Base-by-base conservation (phyloP, 2,888 invertebrate species). In the Sinelater perroti region DNA sequence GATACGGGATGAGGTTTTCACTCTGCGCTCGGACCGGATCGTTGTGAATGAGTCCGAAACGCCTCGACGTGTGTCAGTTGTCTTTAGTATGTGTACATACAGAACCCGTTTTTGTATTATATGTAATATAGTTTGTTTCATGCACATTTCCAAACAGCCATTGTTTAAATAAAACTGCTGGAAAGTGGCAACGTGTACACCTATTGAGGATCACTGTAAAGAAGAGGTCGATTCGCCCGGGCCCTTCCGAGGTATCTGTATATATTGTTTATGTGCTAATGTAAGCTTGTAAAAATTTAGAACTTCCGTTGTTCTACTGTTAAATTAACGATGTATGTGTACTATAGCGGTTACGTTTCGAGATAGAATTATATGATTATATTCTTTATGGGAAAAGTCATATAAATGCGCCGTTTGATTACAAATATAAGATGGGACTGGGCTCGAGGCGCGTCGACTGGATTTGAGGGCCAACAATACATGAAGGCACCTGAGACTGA, bases 121-220 rank as follows among this genome's bases (percentile, higher is more conserved):
- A 77, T 72, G 77, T 77, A 77, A 76, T 75, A 77, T 77, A 77
- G 75, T 76, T 77, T 76, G 72, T 73, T 75, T 65, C 71, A 66
- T 67, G 70, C 72, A 72, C 72, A 74, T 74, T 74, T 74, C 72
- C 73, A 73, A 74, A 67, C 68, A 70, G 71, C 72, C 71, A 71
- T 67, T 60, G 56, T 38, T 38, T 40, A 40, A 40, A 24, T 62
- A 66, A 64, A 66, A 62, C 67, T 67, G 65, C 69, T 69, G 66
- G 64, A 57, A 52, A 54, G 63, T 62, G 61, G 57, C n/a, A n/a
- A n/a, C 66, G 65, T 70, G 72, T 72, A 72, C 73, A 70, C 72
- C 67, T 73, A 72, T 71, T 71, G 65, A 71, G 69, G 72, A 72
- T 71, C 64, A 71, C 72, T 72, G 70, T 63, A 42, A 57, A 24